Conservation (phyloP, 2,888 invertebrate species). For the Sialis fuliginosa region DNA sequence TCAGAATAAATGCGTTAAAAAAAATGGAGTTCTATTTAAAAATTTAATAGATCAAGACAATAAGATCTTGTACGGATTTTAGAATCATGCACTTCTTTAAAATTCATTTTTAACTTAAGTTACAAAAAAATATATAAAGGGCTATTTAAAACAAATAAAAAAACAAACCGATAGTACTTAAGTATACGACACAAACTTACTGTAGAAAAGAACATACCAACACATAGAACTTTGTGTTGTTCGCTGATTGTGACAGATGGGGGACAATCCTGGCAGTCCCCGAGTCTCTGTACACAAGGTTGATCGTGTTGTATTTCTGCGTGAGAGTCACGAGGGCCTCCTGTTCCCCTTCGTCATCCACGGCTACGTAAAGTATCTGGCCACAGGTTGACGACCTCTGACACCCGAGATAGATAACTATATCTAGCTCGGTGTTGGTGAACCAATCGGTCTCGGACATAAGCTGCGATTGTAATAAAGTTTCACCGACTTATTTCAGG, state of each 20-base stretch:
- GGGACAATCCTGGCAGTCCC: conserved; percentile 29
- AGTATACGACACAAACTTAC: conserved; percentile 1
- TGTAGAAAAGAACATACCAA: conserved; percentile 23
- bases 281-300: conserved; percentile 40
- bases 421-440: conserved; percentile 19
- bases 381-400: conserved; percentile 15
- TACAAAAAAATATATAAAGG: too few species aligned
- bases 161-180: too few species aligned
- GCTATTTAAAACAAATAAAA: too few species aligned
- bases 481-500: background rate
- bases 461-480: conserved; percentile 15
- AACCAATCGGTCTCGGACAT: conserved; percentile 22
- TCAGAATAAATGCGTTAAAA: too few species aligned
- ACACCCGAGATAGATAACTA: conserved; percentile 21
- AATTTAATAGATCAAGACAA: too few species aligned
- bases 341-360: conserved; percentile 21
- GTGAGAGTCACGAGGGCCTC: conserved; percentile 35
- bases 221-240: conserved; percentile 18
- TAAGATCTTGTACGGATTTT: too few species aligned
- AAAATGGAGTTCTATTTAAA: too few species aligned
- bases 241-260: conserved; percentile 21
- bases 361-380: conserved; percentile 21
- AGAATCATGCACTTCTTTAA: too few species aligned
- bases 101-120: too few species aligned
- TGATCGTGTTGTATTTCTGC: conserved; percentile 45